These are phyloP conservation scores for Melanotaenia duboulayi DNA, from an alignment of 2,113 vertebrate species.

Conservation along the genomic window DNA sequence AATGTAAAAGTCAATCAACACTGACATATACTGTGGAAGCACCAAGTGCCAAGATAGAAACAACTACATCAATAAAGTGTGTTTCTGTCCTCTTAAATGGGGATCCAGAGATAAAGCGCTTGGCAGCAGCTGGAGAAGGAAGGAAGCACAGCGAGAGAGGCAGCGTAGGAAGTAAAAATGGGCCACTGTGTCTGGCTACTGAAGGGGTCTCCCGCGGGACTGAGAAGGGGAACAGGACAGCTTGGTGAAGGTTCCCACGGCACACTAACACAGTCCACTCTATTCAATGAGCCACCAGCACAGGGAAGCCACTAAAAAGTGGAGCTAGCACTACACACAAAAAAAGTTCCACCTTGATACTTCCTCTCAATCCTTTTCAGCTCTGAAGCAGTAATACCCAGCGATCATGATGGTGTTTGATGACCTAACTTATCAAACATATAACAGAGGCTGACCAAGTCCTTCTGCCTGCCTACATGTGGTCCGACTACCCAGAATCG, in stretches of 20 bases:
- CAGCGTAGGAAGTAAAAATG: constrained; percentile 60
- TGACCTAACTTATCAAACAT: not conserved
- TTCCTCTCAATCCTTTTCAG: not conserved
- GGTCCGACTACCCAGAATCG: too few relatives aligned
- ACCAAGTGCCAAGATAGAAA: constrained; percentile 38
- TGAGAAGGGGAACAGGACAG: constrained; percentile 59
- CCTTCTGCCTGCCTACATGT: not conserved
- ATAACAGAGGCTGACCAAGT: not conserved
- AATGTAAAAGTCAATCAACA: constrained; percentile 15
- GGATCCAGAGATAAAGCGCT: constrained; percentile 34
- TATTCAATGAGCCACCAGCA: constrained; percentile 64
- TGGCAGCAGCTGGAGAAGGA: constrained; percentile 58
- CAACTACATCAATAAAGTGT: constrained; percentile 31
- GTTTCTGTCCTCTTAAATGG: constrained; percentile 24
- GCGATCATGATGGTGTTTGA: not conserved
- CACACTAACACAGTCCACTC: constrained; percentile 61
- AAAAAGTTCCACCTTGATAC: not conserved
- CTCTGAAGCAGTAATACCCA: not conserved
- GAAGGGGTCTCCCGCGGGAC: constrained; percentile 69
- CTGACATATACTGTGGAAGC: constrained; percentile 8
- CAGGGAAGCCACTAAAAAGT: constrained; percentile 33
- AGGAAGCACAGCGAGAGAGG: constrained; percentile 14
- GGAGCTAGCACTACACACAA: not conserved
- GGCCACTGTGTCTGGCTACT: constrained; percentile 77
- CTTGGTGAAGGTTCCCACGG: constrained; percentile 51